phyloP scores from a whole-genome alignment of 2,113 vertebrate species.

The Tapirus terrestris region DNA sequence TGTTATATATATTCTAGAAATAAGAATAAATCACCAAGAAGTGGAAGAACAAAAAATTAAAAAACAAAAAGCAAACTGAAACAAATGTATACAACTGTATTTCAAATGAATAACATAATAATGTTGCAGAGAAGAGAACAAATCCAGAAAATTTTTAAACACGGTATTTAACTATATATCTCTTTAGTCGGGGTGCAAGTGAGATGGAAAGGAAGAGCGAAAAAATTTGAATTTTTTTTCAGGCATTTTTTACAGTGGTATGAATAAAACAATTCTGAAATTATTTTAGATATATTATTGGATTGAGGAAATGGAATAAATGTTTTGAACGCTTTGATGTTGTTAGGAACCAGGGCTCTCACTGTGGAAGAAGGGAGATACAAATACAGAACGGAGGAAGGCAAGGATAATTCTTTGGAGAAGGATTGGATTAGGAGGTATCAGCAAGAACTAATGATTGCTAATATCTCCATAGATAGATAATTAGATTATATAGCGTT shows the following conservation, averaged over 20 bases:
- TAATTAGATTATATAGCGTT: not conserved
- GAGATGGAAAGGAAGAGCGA: not conserved
- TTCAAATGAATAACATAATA: not conserved
- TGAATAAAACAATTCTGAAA: not conserved
- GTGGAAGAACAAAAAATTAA: not conserved
- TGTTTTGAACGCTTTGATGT: not conserved
- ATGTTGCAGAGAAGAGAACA: not conserved
- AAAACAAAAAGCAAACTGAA: not conserved
- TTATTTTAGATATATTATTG: not conserved
- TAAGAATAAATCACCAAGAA: not conserved
- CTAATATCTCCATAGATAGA: not conserved
- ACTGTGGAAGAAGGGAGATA: not conserved
- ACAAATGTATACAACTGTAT: not conserved
- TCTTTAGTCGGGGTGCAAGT: not conserved
- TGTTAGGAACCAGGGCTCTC: not conserved
- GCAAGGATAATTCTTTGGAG: not conserved
- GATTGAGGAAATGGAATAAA: not conserved
- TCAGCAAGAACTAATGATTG: not conserved
- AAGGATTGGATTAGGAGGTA: not conserved
- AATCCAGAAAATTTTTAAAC: not conserved
- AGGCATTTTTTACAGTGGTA: not conserved
- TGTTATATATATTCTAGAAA: not conserved
- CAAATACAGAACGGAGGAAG: not conserved
- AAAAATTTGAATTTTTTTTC: not conserved
- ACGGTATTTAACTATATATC: not conserved